These are phyloP conservation scores for Candoia aspera DNA, from an alignment of 2,113 vertebrate genomes.

Conservation along the genomic window DNA sequence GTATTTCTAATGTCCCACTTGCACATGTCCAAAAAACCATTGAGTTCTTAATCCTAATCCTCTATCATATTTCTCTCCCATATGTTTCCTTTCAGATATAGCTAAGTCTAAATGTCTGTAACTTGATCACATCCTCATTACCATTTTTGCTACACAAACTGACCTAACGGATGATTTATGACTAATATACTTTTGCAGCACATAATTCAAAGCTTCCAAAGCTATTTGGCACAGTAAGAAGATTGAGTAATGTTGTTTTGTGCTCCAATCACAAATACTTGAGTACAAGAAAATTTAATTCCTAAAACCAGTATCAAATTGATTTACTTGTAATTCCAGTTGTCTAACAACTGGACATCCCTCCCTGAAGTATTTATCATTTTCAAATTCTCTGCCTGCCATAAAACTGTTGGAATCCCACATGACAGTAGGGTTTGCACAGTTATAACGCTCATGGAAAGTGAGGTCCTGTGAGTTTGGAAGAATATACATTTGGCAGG, in stretches of 20 bases:
- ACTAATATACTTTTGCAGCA: slow-evolving; percentile 52
- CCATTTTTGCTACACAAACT: slow-evolving; percentile 69
- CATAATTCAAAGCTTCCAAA: slow-evolving; percentile 65
- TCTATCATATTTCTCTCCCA: slow-evolving; percentile 71
- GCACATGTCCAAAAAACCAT: slow-evolving; percentile 55
- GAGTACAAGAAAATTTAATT: slow-evolving; percentile 38
- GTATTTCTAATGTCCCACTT: slow-evolving; percentile 49
- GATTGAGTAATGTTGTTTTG: slow-evolving; percentile 64
- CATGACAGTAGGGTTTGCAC: not conserved
- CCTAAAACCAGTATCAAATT: slow-evolving; percentile 41
- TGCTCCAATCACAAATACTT: slow-evolving; percentile 66
- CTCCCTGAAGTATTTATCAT: not conserved
- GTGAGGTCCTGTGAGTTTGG: not conserved
- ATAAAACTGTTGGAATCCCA: slow-evolving; percentile 24
- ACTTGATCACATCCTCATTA: slow-evolving; percentile 73
- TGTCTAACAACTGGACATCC: slow-evolving; percentile 28
- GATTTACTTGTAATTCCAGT: slow-evolving; percentile 51
- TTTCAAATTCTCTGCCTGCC: slow-evolving; percentile 22
- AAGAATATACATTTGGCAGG: not conserved
- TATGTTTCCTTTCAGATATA: slow-evolving; percentile 77
- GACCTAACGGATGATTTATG: slow-evolving; percentile 74
- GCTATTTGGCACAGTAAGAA: slow-evolving; percentile 62
- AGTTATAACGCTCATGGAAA: not conserved
- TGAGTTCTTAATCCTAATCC: slow-evolving; percentile 56
- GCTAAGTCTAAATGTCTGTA: slow-evolving; percentile 76